A percentile compares a stretch with the other conserved stretches of the same genome.
Conservation (phyloP, 2,888 invertebrate genomes). For the Clusia tigrina region DNA sequence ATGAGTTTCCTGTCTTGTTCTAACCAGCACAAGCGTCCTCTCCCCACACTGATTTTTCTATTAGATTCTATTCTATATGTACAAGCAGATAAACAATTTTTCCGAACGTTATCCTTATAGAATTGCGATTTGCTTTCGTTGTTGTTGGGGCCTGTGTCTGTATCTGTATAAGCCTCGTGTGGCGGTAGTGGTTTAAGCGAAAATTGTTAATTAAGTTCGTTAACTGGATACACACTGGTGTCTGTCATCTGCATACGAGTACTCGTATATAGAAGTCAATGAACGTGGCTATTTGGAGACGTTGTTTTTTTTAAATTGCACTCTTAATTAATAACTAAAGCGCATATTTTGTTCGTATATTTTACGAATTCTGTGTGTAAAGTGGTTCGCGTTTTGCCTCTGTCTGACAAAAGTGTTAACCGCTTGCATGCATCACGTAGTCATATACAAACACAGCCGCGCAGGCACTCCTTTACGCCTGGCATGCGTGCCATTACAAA, state of each 20-base stretch:
- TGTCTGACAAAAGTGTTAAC: too few species aligned
- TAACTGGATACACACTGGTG: too few species aligned
- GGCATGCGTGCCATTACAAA: not conserved
- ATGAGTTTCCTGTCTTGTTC: not conserved
- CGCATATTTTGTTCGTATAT: too few species aligned
- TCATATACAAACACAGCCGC: not conserved
- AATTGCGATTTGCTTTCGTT: slow-evolving; percentile 1
- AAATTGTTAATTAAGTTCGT: slow-evolving; percentile 14
- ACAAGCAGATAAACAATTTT: slow-evolving; percentile 40
- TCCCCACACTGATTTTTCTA: slow-evolving; percentile 12
- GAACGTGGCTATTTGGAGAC: too few species aligned
- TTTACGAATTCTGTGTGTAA: too few species aligned
- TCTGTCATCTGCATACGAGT: too few species aligned
- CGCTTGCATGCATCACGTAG: too few species aligned
- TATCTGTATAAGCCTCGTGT: not conserved
- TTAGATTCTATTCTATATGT: slow-evolving; percentile 38
- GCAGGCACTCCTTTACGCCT: not conserved
- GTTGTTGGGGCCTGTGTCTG: not conserved
- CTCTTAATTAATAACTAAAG: too few species aligned
- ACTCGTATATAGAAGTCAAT: too few species aligned
- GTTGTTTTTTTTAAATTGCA: too few species aligned
- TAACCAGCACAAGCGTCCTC: not conserved
- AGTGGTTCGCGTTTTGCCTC: too few species aligned
- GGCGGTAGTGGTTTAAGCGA: not conserved
- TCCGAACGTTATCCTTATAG: slow-evolving; percentile 31